A percentile compares a stretch with the other conserved stretches of the same genome.
These are phyloP conservation scores for Chrysogorgia sp. DNA, from an alignment of 92 coral and sea anemone genomes.

Conservation along the genomic window DNA sequence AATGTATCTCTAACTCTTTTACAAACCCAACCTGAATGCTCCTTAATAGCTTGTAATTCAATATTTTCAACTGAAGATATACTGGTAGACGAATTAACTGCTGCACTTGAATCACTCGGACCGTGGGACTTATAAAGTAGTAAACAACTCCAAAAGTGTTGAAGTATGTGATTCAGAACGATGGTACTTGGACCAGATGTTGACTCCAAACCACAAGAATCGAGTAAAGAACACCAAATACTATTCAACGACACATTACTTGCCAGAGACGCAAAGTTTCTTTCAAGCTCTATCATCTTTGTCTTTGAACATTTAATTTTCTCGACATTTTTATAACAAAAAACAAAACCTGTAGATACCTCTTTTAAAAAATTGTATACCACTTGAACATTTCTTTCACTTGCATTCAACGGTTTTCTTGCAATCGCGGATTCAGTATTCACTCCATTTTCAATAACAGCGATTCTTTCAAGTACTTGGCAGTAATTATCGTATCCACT, in stretches of 20 bases:
- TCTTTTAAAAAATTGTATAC: constrained; percentile 2
- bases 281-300: constrained; percentile 15
- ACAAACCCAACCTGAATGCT: constrained; percentile 24
- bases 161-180: too few relatives aligned
- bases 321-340: not conserved
- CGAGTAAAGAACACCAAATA: not conserved
- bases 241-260: not conserved
- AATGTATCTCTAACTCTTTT: constrained; percentile 14
- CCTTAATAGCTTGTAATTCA: constrained; percentile 10
- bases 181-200: not conserved
- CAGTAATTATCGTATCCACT: constrained; percentile 10
- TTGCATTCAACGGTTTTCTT: not conserved
- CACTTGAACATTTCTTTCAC: constrained; percentile 1
- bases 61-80: not conserved
- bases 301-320: not conserved
- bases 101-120: not conserved
- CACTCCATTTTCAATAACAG: not conserved
- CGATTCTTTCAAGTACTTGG: constrained; percentile 5
- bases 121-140: constrained; percentile 1
- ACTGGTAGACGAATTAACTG: not conserved
- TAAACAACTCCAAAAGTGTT: constrained; percentile 24
- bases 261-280: constrained; percentile 1
- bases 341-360: not conserved
- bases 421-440: constrained; percentile 12
- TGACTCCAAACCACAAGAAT: not conserved